A percentile compares a stretch with the other conserved stretches of the same genome.
These are phyloP conservation scores for Syngnathoides biaculeatus DNA, from an alignment of 2,113 vertebrate species.

Conservation along the genomic window DNA sequence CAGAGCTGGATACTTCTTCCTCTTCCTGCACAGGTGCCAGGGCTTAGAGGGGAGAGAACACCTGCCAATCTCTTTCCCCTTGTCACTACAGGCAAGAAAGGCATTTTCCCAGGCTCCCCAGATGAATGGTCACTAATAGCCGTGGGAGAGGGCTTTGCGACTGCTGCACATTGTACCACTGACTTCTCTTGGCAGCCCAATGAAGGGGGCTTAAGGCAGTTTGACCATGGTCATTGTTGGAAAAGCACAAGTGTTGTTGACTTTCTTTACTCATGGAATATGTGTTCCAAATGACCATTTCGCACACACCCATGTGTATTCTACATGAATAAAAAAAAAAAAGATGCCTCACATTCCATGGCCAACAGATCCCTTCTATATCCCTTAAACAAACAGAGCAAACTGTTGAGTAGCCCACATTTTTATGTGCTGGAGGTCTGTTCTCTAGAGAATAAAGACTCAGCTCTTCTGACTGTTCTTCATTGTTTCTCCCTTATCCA, in stretches of 20 bases:
- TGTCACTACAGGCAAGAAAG: slow-evolving; percentile 75
- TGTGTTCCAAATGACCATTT: slow-evolving; percentile 70
- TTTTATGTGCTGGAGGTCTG: neutral
- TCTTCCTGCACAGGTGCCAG: slow-evolving; percentile 70
- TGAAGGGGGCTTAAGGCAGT: slow-evolving; percentile 72
- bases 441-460: neutral
- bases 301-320: slow-evolving; percentile 31
- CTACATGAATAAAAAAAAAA: slow-evolving; percentile 4
- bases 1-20: slow-evolving; percentile 57
- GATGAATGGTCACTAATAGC: slow-evolving; percentile 78
- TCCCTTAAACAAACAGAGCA: slow-evolving; percentile 5
- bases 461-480: neutral
- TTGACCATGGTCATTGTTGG: slow-evolving; percentile 64
- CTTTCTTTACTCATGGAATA: slow-evolving; percentile 74
- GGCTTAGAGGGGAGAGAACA: slow-evolving; percentile 71
- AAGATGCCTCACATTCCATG: slow-evolving; percentile 23
- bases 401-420: neutral
- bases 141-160: slow-evolving; percentile 82
- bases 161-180: slow-evolving; percentile 69
- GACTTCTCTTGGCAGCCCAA: slow-evolving; percentile 77
- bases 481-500: slow-evolving; percentile 22
- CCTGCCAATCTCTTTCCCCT: slow-evolving; percentile 77
- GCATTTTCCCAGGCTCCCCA: slow-evolving; percentile 86
- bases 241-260: slow-evolving; percentile 76
- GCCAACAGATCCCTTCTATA: neutral